Evolutionary conservation across 2,113 vertebrate species (phyloP), one percentile per base, ranked within the genome.

Genomic region (Butorides virescens): DNA sequence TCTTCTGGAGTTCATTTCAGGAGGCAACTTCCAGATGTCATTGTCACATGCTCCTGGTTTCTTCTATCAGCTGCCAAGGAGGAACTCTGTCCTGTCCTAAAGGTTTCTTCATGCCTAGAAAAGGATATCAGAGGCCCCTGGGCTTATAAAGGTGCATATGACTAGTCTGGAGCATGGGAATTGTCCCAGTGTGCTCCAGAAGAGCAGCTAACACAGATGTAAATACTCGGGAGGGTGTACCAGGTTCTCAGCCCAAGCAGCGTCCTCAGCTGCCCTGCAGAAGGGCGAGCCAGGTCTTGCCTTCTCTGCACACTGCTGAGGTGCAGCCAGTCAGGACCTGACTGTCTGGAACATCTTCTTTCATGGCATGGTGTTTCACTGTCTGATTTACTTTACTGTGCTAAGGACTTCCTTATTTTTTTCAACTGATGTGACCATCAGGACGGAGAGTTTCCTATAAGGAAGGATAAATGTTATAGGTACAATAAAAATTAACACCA

Each of bases 251-350:
- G 44, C 36, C 68, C 72, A n/a, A 53, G 29, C 4, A 4, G 25
- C 3, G 2, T 25, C n/a, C 27, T 47, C 7, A 0, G 30, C 55
- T 52, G 71, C 23, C 30, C 12, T 9, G 3, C 32, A 36, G 49
- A 68, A 66, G 7, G 39, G 9, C 0, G 0, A 70, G n/a, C 8
- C 32, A 56, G 16, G 4, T 22, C 18, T 14, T 36, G 47, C 27
- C 32, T 70, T 66, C 52, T 53, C 42, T 53, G n/a, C 19, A 29
- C 0, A 0, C 7, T 58, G 56, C n/a, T 84, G 34, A 66, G 70
- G 63, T 37, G 20, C 56, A 75, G 18, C 22, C 4, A 74, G 19
- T 25, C 65, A 80, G n/a, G 36, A 32, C 3, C 39, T 58, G 8
- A 13, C 71, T 81, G 29, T 88, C 16, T 70, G 21, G 25, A 87